Evolutionary conservation across 2,113 vertebrate species (phyloP).

Genomic region (Chionis minor): DNA sequence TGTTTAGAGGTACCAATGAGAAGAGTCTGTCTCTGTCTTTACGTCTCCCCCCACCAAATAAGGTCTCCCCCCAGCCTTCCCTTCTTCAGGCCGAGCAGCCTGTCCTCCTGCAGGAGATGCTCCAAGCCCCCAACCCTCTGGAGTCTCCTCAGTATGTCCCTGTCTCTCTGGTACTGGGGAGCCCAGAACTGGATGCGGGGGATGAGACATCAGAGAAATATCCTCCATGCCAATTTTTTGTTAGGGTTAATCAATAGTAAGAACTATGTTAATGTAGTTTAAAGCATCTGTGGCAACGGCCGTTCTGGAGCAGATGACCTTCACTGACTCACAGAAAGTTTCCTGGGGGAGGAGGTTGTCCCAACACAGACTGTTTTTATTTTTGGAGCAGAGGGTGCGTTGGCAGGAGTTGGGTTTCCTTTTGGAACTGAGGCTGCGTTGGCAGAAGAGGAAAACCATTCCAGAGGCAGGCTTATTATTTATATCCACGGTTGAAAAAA

Average conservation of each 20-base stretch:
- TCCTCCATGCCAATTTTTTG: background rate
- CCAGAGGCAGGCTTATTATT: background rate
- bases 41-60: background rate
- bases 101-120: background rate
- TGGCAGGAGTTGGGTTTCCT: background rate
- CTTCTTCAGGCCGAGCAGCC: background rate
- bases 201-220: background rate
- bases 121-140: background rate
- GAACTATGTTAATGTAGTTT: fast-evolving
- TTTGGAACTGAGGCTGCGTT: background rate
- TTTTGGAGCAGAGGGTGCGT: background rate
- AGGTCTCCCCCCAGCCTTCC: background rate
- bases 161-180: background rate
- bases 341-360: background rate
- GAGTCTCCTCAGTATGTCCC: fast-evolving
- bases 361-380: background rate
- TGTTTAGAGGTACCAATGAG: background rate
- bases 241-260: background rate
- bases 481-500: background rate
- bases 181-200: background rate
- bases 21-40: background rate
- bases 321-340: background rate
- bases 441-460: background rate
- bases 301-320: background rate
- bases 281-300: background rate